These are phyloP conservation scores for Nipponacmea schrenckii DNA, from an alignment of 2,888 invertebrate genomes.

Conservation along the genomic window DNA sequence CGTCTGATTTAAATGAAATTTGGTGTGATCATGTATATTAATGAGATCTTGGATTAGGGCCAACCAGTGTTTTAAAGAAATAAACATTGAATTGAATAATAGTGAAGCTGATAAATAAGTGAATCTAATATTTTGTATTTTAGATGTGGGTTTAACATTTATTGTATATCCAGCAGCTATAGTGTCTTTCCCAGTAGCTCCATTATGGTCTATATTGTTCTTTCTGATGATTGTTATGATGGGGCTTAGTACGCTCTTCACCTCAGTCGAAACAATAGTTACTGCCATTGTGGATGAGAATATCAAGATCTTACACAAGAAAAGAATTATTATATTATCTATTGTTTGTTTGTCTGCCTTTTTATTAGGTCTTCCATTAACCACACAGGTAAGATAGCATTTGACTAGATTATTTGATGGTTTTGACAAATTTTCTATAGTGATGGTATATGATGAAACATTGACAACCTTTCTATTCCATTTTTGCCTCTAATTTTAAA, in stretches of 20 bases:
- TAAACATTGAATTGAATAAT: too few relatives aligned
- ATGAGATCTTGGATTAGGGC: too few relatives aligned
- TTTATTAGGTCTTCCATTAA: constrained; percentile 79
- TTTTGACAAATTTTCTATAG: too few relatives aligned
- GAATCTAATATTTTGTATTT: not conserved
- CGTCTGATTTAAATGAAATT: too few relatives aligned
- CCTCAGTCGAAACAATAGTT: constrained; percentile 48
- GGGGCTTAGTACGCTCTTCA: constrained; percentile 54
- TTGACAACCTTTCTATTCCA: too few relatives aligned
- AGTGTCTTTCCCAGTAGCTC: constrained; percentile 49
- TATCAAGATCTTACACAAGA: constrained; percentile 35
- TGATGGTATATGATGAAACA: too few relatives aligned
- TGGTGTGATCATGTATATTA: too few relatives aligned
- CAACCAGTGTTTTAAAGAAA: too few relatives aligned
- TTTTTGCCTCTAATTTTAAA: too few relatives aligned
- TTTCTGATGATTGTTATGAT: constrained; percentile 57
- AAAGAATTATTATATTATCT: constrained; percentile 71
- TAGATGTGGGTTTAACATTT: constrained; percentile 60
- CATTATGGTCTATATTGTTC: constrained; percentile 58
- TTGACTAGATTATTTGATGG: too few relatives aligned
- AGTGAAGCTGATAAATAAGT: too few relatives aligned
- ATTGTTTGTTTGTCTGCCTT: constrained; percentile 77
- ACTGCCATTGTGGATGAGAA: constrained; percentile 53
- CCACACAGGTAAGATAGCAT: constrained; percentile 71
- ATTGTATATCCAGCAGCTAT: constrained; percentile 56